Conservation (phyloP, 2,888 invertebrate genomes). For the Parnassius mnemosyne region DNA sequence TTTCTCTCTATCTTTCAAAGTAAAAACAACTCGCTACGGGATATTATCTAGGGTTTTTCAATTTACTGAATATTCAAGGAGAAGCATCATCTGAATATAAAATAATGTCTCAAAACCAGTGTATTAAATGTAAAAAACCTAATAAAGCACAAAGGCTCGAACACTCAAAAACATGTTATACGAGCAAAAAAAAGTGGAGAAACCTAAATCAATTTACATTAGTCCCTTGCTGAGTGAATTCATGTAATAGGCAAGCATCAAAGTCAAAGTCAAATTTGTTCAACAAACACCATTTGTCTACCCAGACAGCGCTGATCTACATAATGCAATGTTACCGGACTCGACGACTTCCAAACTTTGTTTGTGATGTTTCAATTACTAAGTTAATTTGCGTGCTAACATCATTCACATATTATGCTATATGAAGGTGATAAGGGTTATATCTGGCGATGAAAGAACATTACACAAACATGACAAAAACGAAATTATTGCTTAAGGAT, state of each 20-base stretch:
- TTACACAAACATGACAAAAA: too few relatives aligned
- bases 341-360: conserved; percentile 11
- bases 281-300: conserved; percentile 40
- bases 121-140: too few relatives aligned
- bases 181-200: background rate
- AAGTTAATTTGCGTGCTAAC: background rate
- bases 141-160: too few relatives aligned
- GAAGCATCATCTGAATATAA: too few relatives aligned
- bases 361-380: background rate
- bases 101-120: too few relatives aligned
- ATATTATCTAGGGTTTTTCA: too few relatives aligned
- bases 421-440: background rate
- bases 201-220: conserved; percentile 13
- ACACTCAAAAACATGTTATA: too few relatives aligned
- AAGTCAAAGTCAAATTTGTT: conserved; percentile 35
- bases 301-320: conserved; percentile 15
- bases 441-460: too few relatives aligned
- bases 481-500: too few relatives aligned
- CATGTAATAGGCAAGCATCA: conserved; percentile 31
- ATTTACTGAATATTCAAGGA: too few relatives aligned
- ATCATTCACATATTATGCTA: background rate
- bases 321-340: conserved; percentile 32
- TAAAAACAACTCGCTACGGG: too few relatives aligned
- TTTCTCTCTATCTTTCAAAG: too few relatives aligned
- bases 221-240: conserved; percentile 15